Percentiles rank a stretch among this genome's conserved stretches.
phyloP scores from a whole-genome alignment of 2,888 invertebrate species.

The Lasioglossum villosulum region DNA sequence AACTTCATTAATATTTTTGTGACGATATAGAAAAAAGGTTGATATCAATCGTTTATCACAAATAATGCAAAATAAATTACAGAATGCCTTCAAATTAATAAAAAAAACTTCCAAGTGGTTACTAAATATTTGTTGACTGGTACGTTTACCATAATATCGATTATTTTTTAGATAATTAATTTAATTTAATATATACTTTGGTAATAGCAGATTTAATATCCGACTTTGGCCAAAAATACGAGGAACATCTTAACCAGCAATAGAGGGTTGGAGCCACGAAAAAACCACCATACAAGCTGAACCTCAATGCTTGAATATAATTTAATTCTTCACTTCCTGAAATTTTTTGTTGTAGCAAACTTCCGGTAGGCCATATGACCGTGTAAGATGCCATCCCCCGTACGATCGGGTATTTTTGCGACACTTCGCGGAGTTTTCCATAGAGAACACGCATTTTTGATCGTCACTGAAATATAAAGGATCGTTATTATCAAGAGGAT shows the following conservation, averaged over 20 bases:
- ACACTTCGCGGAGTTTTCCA: constrained; percentile 84
- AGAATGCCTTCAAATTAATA: too few relatives aligned
- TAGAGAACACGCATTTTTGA: constrained; percentile 80
- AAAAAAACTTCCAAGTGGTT: too few relatives aligned
- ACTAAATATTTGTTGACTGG: too few relatives aligned
- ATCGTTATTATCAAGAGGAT: constrained; percentile 5
- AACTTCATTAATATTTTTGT: too few relatives aligned
- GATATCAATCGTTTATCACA: too few relatives aligned
- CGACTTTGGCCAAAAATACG: constrained; percentile 90
- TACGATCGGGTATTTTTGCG: constrained; percentile 85
- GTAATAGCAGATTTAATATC: constrained; percentile 89
- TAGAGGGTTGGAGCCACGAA: constrained; percentile 93
- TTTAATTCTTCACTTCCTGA: constrained; percentile 81
- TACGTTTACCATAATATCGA: neutral
- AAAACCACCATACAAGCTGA: constrained; percentile 91
- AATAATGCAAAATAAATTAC: too few relatives aligned
- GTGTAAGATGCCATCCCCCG: constrained; percentile 88
- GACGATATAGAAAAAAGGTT: too few relatives aligned
- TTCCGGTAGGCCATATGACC: constrained; percentile 87
- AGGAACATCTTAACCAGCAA: constrained; percentile 92
- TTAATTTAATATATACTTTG: constrained; percentile 86
- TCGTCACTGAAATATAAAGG: constrained; percentile 44
- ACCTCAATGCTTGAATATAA: constrained; percentile 87
- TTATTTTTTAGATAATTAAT: constrained; percentile 5
- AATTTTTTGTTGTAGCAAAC: constrained; percentile 86